Conservation (phyloP, 1,140 invertebrate species). For the Episyrphus balteatus region DNA sequence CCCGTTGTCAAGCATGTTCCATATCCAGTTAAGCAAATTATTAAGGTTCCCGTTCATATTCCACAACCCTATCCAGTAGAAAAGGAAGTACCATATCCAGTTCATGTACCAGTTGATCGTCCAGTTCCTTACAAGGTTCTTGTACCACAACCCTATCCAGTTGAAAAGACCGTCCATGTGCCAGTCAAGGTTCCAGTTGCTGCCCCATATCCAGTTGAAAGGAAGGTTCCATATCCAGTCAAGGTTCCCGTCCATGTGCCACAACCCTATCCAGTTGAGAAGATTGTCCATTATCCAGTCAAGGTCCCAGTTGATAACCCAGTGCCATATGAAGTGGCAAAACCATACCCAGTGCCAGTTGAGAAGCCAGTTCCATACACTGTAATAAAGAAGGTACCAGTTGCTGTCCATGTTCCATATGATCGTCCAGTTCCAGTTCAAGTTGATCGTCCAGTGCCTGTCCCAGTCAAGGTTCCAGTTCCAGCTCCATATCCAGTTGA, state of each 20-base stretch:
- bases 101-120: slow-evolving; percentile 44
- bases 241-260: slow-evolving; percentile 51
- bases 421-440: slow-evolving; percentile 40
- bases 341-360: slow-evolving; percentile 43
- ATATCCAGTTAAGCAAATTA: slow-evolving; percentile 47
- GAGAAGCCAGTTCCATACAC: slow-evolving; percentile 30
- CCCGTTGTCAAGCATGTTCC: slow-evolving; percentile 49
- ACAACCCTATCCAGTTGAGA: slow-evolving; percentile 48
- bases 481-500: slow-evolving; percentile 44
- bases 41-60: slow-evolving; percentile 51
- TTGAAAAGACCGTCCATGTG: slow-evolving; percentile 41
- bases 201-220: slow-evolving; percentile 47
- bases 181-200: slow-evolving; percentile 46
- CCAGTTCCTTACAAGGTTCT: slow-evolving; percentile 50
- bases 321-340: slow-evolving; percentile 40
- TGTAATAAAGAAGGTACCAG: slow-evolving; percentile 36
- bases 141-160: slow-evolving; percentile 56
- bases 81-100: slow-evolving; percentile 37
- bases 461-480: slow-evolving; percentile 45
- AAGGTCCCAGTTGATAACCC: slow-evolving; percentile 30
- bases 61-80: slow-evolving; percentile 47
- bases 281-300: slow-evolving; percentile 38
- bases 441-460: slow-evolving; percentile 44
- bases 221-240: slow-evolving; percentile 42
- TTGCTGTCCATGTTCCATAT: slow-evolving; percentile 40